Conservation (phyloP, 64 coral and sea anemone species). For the Acropora yongei region DNA sequence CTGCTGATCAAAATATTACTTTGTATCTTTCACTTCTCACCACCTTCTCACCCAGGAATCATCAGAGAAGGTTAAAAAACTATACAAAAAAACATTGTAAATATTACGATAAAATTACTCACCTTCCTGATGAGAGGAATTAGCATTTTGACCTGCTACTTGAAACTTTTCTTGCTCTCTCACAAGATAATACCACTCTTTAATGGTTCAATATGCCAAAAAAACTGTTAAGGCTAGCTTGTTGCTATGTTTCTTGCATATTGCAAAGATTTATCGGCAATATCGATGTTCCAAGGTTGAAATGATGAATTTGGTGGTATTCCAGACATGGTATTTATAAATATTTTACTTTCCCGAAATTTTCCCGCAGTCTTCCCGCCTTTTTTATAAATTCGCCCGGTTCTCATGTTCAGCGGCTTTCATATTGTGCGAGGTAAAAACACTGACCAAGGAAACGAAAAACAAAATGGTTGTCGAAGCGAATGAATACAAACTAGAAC, state of each 20-base stretch:
- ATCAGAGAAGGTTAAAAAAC: too few relatives aligned
- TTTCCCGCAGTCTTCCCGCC: not conserved
- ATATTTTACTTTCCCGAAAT: too few relatives aligned
- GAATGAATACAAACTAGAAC: not conserved
- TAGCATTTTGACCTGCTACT: not conserved
- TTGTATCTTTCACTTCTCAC: too few relatives aligned
- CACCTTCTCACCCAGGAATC: too few relatives aligned
- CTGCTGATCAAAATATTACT: too few relatives aligned
- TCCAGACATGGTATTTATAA: not conserved
- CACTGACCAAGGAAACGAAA: not conserved
- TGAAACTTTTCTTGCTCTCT: not conserved
- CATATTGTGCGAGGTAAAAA: not conserved
- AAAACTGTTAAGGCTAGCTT: not conserved
- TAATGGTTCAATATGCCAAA: not conserved
- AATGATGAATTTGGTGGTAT: not conserved
- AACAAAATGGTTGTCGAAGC: not conserved
- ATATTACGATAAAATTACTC: not conserved
- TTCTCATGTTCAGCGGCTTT: not conserved
- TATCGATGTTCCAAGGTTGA: not conserved
- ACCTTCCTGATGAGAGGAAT: not conserved
- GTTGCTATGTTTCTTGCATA: not conserved
- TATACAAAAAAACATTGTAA: too few relatives aligned
- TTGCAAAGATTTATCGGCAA: not conserved
- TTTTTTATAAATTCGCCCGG: not conserved
- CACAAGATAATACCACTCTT: not conserved